Evolutionary conservation across 2,888 invertebrate genomes (phyloP), one percentile per base, ranked within the genome.

Genomic region (Poecilus cupreus): DNA sequence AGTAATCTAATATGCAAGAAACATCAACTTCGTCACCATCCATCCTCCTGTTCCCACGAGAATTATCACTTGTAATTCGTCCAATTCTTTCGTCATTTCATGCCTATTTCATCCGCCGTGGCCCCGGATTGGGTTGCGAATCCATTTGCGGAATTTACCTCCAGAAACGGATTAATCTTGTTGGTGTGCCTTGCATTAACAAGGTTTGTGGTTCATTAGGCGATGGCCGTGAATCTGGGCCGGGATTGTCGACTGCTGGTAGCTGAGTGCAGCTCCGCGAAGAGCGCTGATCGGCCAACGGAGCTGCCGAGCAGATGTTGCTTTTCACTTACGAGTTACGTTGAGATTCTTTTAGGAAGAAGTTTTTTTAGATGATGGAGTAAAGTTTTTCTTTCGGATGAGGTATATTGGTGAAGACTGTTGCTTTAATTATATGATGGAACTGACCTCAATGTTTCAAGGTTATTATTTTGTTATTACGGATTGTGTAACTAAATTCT

Each of bases 131-230:
- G 32, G 4, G 32, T 32, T 32, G 8, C 32, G 75, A 75, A 51
- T 75, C 46, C 75, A 75, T 46, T 51, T 75, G 75, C 51, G 2
- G 51, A 51, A 10, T 51, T 18, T 51, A 18, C 13, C 18, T 18
- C 20, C 18, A 24, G 18, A 26, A 60, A 11, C 22, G 43, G 72
- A 43, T 72, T 60, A 11, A 13, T 46, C 11, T 22, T 26, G 60
- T 46, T 64, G 37, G 60, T 37, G 8, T 13, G 37, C 51, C 68
- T 37, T 72, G 80, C 54, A 70, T 54, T 80, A 80, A 72, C 72
- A 80, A 80, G 80, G 70, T 80, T 80, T 80, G 80, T 80, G 80
- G 80, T 80, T 80, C 80, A 80, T 80, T 80, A 80, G 72, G 11
- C 24, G 79, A 49, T 22, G 70, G 10, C 18, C 13, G 54, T 10